Conservation (phyloP, 2,797 vertebrate genomes). For the Macroramphosus scolopax region DNA sequence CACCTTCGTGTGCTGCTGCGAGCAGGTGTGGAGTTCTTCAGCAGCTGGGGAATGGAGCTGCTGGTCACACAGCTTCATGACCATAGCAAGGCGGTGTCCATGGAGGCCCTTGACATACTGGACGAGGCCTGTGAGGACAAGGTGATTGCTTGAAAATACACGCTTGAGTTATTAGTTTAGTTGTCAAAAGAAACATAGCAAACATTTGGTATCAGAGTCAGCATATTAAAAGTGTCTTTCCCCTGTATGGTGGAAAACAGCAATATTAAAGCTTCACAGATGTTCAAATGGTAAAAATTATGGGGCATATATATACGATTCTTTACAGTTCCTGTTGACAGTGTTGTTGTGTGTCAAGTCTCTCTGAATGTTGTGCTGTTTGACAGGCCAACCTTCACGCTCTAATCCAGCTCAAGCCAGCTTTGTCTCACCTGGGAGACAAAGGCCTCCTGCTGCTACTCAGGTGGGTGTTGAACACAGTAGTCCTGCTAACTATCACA, state of each 20-base stretch:
- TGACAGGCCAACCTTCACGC: slow-evolving; percentile 95
- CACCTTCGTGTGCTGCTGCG: slow-evolving; percentile 93
- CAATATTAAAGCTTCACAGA: too few relatives aligned
- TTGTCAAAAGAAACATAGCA: too few relatives aligned
- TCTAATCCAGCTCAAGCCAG: slow-evolving; percentile 97
- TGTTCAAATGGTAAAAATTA: too few relatives aligned
- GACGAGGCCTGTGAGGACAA: slow-evolving; percentile 99
- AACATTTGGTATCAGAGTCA: too few relatives aligned
- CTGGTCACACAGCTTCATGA: slow-evolving; percentile 98
- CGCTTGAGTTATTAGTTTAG: too few relatives aligned
- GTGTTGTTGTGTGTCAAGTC: background rate
- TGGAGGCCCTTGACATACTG: slow-evolving; percentile 95
- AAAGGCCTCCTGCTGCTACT: slow-evolving; percentile 95
- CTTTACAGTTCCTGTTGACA: background rate
- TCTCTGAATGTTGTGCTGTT: slow-evolving; percentile 17
- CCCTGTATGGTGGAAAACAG: too few relatives aligned
- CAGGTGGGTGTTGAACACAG: slow-evolving; percentile 75
- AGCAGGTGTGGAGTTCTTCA: slow-evolving; percentile 98
- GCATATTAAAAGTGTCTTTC: too few relatives aligned
- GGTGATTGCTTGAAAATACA: slow-evolving; percentile 67
- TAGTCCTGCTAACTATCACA: background rate
- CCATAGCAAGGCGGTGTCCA: slow-evolving; percentile 93
- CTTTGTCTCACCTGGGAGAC: slow-evolving; percentile 95
- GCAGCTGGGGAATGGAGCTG: slow-evolving; percentile 98
- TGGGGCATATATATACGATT: too few relatives aligned